Conservation (phyloP, 2,888 invertebrate species). For the Synergus laeviventris region DNA sequence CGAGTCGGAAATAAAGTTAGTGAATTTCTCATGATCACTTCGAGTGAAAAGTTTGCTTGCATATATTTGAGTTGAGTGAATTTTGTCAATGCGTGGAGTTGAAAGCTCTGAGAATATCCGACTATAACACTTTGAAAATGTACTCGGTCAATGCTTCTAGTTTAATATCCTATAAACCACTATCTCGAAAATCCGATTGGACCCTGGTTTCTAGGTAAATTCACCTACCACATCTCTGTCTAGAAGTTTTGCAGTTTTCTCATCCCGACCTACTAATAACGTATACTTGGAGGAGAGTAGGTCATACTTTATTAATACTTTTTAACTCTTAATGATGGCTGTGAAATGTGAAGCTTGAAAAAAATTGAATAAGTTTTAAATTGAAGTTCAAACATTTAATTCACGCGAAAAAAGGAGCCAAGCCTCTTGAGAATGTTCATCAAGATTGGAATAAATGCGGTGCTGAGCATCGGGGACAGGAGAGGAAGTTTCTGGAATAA, state of each 20-base stretch:
- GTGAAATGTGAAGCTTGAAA: too few species aligned
- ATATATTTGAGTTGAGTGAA: conserved; percentile 34
- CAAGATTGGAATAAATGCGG: conserved; percentile 17
- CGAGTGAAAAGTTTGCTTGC: conserved; percentile 26
- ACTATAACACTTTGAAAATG: conserved; percentile 28
- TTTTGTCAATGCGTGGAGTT: conserved; percentile 14
- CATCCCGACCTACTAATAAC: neutral
- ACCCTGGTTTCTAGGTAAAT: neutral
- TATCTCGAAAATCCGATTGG: neutral
- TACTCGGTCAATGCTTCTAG: neutral
- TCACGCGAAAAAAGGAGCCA: neutral
- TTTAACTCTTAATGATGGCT: too few species aligned
- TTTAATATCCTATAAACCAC: neutral
- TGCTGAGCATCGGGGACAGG: conserved; percentile 21
- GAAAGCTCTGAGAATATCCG: conserved; percentile 10
- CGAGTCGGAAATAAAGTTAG: conserved; percentile 30
- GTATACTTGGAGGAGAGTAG: too few species aligned
- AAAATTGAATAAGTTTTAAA: too few species aligned
- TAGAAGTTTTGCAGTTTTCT: neutral
- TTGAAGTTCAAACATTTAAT: neutral
- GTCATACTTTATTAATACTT: too few species aligned
- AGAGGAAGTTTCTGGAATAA: conserved; percentile 65
- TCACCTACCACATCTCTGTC: neutral
- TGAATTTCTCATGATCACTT: conserved; percentile 19
- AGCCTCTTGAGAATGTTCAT: neutral